phyloP scores from a whole-genome alignment of 2,888 invertebrate species.

The Colostygia pectinataria region DNA sequence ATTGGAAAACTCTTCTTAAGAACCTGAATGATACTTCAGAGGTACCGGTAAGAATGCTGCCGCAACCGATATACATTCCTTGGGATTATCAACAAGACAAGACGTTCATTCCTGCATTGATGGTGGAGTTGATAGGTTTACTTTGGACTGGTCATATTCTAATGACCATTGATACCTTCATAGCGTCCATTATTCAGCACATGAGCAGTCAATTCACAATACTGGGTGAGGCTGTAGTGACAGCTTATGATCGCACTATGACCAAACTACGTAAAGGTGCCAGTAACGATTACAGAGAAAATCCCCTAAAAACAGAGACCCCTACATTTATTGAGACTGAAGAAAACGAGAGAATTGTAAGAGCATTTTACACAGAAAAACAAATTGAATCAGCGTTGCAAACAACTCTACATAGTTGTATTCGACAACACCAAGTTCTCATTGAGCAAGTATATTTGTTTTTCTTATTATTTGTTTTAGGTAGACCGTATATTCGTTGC shows the following conservation, averaged over 20 bases:
- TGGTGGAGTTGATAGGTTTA: constrained; percentile 67
- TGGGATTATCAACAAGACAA: constrained; percentile 67
- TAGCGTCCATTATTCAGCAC: constrained; percentile 70
- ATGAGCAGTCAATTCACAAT: constrained; percentile 72
- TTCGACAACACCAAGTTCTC: constrained; percentile 69
- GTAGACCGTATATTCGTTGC: too few species aligned
- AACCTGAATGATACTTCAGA: constrained; percentile 51
- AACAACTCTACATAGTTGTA: constrained; percentile 55
- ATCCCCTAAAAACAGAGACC: not conserved
- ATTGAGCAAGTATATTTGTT: constrained; percentile 67
- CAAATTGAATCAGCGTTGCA: constrained; percentile 62
- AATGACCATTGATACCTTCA: constrained; percentile 74
- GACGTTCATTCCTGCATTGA: constrained; percentile 63
- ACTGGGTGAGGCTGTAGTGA: constrained; percentile 63
- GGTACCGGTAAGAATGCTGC: constrained; percentile 59
- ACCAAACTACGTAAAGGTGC: constrained; percentile 39
- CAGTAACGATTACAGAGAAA: not conserved
- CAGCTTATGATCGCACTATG: constrained; percentile 67
- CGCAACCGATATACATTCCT: constrained; percentile 76
- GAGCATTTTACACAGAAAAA: constrained; percentile 46
- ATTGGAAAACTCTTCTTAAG: constrained; percentile 60
- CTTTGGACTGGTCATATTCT: constrained; percentile 78
- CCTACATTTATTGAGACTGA: constrained; percentile 27
- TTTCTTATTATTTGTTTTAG: too few species aligned
- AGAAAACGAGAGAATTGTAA: constrained; percentile 49